A percentile compares a stretch with the other conserved stretches of the same genome.
Conservation (phyloP, 2,797 vertebrate species). For the Cyclopterus lumpus region DNA sequence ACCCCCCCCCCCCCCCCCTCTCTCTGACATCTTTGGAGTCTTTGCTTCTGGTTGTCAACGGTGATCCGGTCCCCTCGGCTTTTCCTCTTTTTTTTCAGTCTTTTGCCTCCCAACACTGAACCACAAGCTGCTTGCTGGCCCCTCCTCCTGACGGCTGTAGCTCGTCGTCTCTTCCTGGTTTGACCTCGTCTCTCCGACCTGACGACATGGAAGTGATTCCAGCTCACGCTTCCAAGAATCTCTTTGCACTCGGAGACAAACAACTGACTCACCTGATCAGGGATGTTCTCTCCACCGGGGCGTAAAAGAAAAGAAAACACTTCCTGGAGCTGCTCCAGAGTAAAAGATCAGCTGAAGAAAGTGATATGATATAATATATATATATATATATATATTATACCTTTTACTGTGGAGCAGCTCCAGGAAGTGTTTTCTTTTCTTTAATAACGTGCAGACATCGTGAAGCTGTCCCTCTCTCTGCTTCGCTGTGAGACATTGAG, state of each 20-base stretch:
- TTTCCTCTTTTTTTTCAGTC: neutral
- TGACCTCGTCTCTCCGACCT: conserved; percentile 30
- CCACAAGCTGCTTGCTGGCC: conserved; percentile 2
- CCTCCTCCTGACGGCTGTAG: neutral
- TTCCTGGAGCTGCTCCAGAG: too few relatives aligned
- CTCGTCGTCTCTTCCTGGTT: neutral
- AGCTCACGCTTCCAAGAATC: conserved; percentile 11
- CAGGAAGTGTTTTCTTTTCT: too few relatives aligned
- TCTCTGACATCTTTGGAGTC: conserved; percentile 10
- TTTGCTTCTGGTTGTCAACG: conserved; percentile 2
- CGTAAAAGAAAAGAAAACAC: too few relatives aligned
- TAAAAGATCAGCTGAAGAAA: too few relatives aligned
- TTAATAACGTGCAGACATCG: too few relatives aligned
- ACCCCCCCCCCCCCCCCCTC: neutral
- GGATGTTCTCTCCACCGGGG: neutral
- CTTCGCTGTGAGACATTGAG: too few relatives aligned
- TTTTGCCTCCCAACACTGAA: neutral
- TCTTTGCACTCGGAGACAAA: neutral
- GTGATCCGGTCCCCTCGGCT: conserved; percentile 8
- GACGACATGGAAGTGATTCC: conserved; percentile 9
- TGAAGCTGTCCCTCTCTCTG: too few relatives aligned
- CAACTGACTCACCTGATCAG: neutral
- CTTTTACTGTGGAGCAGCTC: too few relatives aligned
- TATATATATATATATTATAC: too few relatives aligned
- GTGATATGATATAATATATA: too few relatives aligned